Evolutionary conservation across 2,113 vertebrate species (phyloP).

Genomic region (human): DNA sequence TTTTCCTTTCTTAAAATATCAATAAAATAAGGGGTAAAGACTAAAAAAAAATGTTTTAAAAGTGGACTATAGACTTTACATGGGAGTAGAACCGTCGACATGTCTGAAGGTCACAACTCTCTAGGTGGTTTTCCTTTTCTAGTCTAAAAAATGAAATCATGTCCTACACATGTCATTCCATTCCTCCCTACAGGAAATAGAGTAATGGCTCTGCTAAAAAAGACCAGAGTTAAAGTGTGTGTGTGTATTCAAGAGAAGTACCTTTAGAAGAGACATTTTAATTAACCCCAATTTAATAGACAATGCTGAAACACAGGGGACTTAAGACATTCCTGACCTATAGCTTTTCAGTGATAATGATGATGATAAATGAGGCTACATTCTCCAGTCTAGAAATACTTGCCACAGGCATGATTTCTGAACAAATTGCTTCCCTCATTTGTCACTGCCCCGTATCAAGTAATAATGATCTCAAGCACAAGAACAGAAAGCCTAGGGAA

Average conservation of each 20-base stretch:
- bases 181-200: not conserved
- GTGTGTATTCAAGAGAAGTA: not conserved
- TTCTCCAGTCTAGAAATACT: slow-evolving; percentile 16
- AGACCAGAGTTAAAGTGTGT: not conserved
- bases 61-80: not conserved
- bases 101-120: slow-evolving; percentile 6
- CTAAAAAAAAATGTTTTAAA: not conserved
- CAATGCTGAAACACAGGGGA: slow-evolving; percentile 64
- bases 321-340: slow-evolving; percentile 57
- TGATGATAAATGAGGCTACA: slow-evolving; percentile 61
- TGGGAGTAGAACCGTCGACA: not conserved
- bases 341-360: slow-evolving; percentile 65
- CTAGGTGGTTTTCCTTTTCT: not conserved
- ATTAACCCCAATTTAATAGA: slow-evolving; percentile 74
- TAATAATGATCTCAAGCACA: not conserved
- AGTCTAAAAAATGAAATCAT: not conserved
- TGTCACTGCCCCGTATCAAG: not conserved
- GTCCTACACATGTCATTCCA: not conserved
- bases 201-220: not conserved
- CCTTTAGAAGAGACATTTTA: slow-evolving; percentile 68
- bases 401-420: slow-evolving; percentile 32
- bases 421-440: slow-evolving; percentile 32
- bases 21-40: not conserved
- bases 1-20: not conserved
- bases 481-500: not conserved